These are phyloP conservation scores for Acanthurus lineatus DNA, from an alignment of 2,797 vertebrate genomes.

Conservation along the genomic window DNA sequence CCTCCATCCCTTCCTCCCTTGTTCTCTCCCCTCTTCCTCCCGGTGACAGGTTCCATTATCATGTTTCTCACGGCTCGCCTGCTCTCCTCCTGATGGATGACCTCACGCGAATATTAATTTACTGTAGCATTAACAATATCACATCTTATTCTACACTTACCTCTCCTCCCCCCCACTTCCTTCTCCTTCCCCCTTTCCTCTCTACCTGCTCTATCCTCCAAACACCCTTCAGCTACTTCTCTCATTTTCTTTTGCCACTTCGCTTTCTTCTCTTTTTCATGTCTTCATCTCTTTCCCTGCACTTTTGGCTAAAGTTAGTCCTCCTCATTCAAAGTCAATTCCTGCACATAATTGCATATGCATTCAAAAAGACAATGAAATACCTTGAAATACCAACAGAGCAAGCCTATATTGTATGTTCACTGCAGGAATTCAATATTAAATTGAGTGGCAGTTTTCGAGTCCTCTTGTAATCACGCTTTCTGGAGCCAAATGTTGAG, in stretches of 20 bases:
- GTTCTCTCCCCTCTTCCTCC: slow-evolving; percentile 28
- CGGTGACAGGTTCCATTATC: slow-evolving; percentile 83
- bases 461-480: slow-evolving; percentile 20
- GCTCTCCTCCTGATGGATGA: slow-evolving; percentile 82
- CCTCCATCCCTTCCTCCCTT: neutral
- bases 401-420: slow-evolving; percentile 6
- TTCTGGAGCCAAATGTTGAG: slow-evolving; percentile 46
- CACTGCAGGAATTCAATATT: slow-evolving; percentile 14
- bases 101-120: slow-evolving; percentile 86
- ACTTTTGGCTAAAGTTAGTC: slow-evolving; percentile 41
- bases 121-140: slow-evolving; percentile 86
- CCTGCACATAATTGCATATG: slow-evolving; percentile 8
- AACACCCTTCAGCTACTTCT: slow-evolving; percentile 81
- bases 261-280: slow-evolving; percentile 1
- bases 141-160: slow-evolving; percentile 76
- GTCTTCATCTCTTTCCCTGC: slow-evolving; percentile 21
- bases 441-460: slow-evolving; percentile 48
- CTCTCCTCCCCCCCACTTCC: slow-evolving; percentile 10
- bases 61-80: slow-evolving; percentile 78
- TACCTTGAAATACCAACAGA: neutral
- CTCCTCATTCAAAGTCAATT: slow-evolving; percentile 22
- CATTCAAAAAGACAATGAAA: slow-evolving; percentile 41
- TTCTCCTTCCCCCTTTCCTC: slow-evolving; percentile 5
- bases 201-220: slow-evolving; percentile 72
- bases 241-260: slow-evolving; percentile 46